A percentile compares a stretch with the other conserved stretches of the same genome.
Conservation (phyloP, 2,888 invertebrate genomes). For the Cenopis cana region DNA sequence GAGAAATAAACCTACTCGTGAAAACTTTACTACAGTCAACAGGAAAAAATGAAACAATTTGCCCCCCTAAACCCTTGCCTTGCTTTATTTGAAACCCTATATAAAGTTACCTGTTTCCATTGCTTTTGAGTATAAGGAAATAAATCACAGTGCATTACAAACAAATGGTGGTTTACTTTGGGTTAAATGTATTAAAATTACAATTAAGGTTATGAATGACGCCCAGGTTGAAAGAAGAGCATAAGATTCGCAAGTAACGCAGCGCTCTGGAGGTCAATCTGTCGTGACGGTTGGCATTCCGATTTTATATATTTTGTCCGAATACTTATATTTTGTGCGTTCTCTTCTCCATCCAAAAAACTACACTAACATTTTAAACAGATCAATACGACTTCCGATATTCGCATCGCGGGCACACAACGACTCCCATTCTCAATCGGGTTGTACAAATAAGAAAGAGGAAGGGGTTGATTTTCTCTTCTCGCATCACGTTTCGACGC, state of each 20-base stretch:
- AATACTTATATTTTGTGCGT: neutral
- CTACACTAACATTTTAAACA: too few species aligned
- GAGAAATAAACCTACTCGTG: slow-evolving; percentile 49
- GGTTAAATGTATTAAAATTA: slow-evolving; percentile 29
- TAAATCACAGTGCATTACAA: slow-evolving; percentile 51
- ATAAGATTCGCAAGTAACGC: slow-evolving; percentile 44
- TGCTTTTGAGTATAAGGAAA: slow-evolving; percentile 10
- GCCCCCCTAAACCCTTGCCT: too few species aligned
- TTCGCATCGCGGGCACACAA: too few species aligned
- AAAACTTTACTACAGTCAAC: neutral
- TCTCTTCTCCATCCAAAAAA: neutral
- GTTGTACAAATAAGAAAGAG: too few species aligned
- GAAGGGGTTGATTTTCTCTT: too few species aligned
- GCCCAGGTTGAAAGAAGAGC: slow-evolving; percentile 30
- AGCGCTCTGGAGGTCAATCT: neutral
- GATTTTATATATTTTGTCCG: too few species aligned
- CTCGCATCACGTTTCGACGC: too few species aligned
- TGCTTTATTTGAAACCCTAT: too few species aligned
- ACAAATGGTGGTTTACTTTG: slow-evolving; percentile 44
- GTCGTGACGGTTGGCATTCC: neutral
- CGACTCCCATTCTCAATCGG: too few species aligned
- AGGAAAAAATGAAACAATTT: too few species aligned
- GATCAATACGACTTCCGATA: too few species aligned
- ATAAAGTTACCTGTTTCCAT: too few species aligned
- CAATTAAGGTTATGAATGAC: slow-evolving; percentile 44